These are phyloP conservation scores for Phasia obesa DNA, from an alignment of 2,888 invertebrate species.

Conservation along the genomic window DNA sequence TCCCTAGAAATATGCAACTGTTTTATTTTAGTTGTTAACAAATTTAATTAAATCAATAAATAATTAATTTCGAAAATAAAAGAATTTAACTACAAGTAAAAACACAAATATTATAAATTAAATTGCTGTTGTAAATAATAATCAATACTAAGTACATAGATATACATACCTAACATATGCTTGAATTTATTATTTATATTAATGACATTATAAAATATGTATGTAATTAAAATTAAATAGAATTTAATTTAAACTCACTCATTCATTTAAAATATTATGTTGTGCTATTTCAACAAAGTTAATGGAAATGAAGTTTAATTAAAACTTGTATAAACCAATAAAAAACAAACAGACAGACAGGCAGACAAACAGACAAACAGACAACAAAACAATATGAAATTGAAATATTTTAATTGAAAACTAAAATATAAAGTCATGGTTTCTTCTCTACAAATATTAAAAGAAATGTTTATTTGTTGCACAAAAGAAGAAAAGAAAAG, in stretches of 20 bases:
- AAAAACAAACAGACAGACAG: too few relatives aligned
- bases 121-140: not conserved
- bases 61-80: not conserved
- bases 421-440: slow-evolving; percentile 36
- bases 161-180: not conserved
- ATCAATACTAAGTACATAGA: not conserved
- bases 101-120: not conserved
- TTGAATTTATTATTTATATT: not conserved
- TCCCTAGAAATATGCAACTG: not conserved
- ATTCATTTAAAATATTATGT: too few relatives aligned
- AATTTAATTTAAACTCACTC: not conserved
- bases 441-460: slow-evolving; percentile 38
- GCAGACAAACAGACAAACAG: too few relatives aligned
- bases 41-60: not conserved
- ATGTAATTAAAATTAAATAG: slow-evolving; percentile 1
- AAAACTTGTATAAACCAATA: not conserved
- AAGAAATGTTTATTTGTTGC: not conserved
- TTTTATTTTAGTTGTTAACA: not conserved
- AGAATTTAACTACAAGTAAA: not conserved
- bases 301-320: slow-evolving; percentile 20
- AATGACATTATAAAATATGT: slow-evolving; percentile 1
- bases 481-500: not conserved
- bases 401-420: slow-evolving; percentile 24
- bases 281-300: not conserved
- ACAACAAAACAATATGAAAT: slow-evolving; percentile 9